Evolutionary conservation across 2,797 vertebrate genomes (phyloP).

Genomic region (Echeneis naucrates): DNA sequence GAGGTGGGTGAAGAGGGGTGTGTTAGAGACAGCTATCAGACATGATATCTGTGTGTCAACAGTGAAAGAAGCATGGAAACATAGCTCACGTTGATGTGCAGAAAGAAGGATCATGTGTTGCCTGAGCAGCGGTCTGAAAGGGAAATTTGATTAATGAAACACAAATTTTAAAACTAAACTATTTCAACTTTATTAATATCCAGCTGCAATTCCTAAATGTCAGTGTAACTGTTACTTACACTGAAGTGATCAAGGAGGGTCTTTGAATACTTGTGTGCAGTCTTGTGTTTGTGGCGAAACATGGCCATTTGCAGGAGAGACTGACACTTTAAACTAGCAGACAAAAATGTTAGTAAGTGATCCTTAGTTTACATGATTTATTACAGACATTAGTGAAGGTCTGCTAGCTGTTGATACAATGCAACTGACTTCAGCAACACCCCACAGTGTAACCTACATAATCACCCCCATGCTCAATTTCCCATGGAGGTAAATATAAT

Average conservation of each 20-base stretch:
- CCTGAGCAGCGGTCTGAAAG: slow-evolving; percentile 84
- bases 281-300: slow-evolving; percentile 93
- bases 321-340: slow-evolving; percentile 92
- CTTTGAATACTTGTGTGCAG: slow-evolving; percentile 92
- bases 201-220: too few species aligned
- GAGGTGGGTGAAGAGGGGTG: not conserved
- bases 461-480: not conserved
- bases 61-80: not conserved
- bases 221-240: too few species aligned
- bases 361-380: not conserved
- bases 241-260: slow-evolving; percentile 92
- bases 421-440: not conserved
- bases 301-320: slow-evolving; percentile 94
- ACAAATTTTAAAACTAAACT: not conserved
- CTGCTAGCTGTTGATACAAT: not conserved
- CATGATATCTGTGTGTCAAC: not conserved
- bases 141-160: slow-evolving; percentile 16
- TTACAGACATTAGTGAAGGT: not conserved
- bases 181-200: too few species aligned
- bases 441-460: not conserved
- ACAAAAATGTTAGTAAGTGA: slow-evolving; percentile 14
- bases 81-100: slow-evolving; percentile 86
- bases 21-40: not conserved
- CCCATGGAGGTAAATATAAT: not conserved
- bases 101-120: slow-evolving; percentile 83